Evolutionary conservation across 2,888 invertebrate species (phyloP).

Genomic region (Artemia sp.): DNA sequence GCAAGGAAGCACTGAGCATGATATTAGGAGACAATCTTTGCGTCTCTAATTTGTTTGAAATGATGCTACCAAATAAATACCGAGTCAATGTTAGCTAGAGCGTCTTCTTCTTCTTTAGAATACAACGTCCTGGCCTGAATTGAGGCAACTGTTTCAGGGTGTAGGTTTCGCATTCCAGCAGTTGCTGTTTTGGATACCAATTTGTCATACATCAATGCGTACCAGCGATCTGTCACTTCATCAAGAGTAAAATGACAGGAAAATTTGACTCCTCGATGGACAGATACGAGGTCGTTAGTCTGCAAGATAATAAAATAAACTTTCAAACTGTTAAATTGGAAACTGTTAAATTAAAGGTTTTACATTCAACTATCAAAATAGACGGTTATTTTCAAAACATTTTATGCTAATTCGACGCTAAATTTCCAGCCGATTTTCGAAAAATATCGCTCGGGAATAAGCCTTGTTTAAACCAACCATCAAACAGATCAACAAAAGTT

Average conservation of each 20-base stretch:
- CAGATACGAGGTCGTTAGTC: slow-evolving; percentile 42
- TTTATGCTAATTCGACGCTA: no score
- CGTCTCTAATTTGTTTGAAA: no score
- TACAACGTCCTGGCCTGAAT: slow-evolving; percentile 77
- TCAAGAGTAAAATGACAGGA: slow-evolving; percentile 82
- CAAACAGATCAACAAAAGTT: no score
- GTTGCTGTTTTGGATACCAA: slow-evolving; percentile 77
- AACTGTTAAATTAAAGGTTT: background rate
- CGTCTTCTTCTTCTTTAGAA: slow-evolving; percentile 71
- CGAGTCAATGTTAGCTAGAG: slow-evolving; percentile 61
- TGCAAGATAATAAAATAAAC: slow-evolving; percentile 29
- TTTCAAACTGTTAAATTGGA: slow-evolving; percentile 18
- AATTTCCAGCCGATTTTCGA: no score
- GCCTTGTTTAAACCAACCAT: no score
- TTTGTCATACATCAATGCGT: slow-evolving; percentile 84
- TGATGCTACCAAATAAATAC: slow-evolving; percentile 36
- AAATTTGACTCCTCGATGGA: slow-evolving; percentile 84
- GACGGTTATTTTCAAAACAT: background rate
- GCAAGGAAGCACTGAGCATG: no score
- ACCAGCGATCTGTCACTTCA: slow-evolving; percentile 91
- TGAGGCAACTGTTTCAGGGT: slow-evolving; percentile 69
- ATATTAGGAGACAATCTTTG: no score
- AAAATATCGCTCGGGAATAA: no score
- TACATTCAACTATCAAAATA: background rate
- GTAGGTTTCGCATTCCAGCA: slow-evolving; percentile 79